Base-by-base conservation (phyloP, 2,888 invertebrate species). In the Xestoiulus laeticollis region DNA sequence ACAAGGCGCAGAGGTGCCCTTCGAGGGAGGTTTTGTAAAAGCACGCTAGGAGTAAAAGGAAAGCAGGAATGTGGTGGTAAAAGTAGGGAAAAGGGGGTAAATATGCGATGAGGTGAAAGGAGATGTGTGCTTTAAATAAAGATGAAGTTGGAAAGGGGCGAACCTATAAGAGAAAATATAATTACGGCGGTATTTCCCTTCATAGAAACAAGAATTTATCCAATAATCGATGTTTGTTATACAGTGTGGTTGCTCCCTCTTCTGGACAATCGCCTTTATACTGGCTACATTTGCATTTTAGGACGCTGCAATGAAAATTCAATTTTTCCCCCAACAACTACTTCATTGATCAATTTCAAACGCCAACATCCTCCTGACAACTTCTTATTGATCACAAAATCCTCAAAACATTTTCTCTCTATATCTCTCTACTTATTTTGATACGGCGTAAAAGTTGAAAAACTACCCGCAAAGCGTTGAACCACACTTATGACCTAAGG, bases 111-210 rank as follows among this genome's bases (percentile, higher is more conserved):
- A 22, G 68, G 68, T 68, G 68, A 68, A 68, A 68, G 68, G 68
- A 68, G 68, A 68, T 68, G 68, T 68, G 68, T 26, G 68, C 68
- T 68, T 68, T 68, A 68, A 68, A 68, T 68, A 68, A 68, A 68
- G 68, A 68, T 68, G 68, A 68, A 68, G 68, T 22, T 26, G 68
- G 6, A 68, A 26, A 4, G 68, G 68, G 22, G 19, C 59, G 4
- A 59, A n/a, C 59, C 19, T 59, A 59, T 68, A 68, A 22, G 68
- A 10, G 68, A 68, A 53, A 68, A 22, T 22, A 68, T 68, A 68
- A 68, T 68, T 68, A 68, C 22, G 68, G 12, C 22, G 68, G 6
- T 68, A 68, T 22, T 68, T 68, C 26, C 22, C 68, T 22, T 26
- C 68, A 22, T 68, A 26, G 68, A 68, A 68, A 68, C 68, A 68